Conservation (phyloP, 2,888 invertebrate genomes). For the Cryptops parisi region DNA sequence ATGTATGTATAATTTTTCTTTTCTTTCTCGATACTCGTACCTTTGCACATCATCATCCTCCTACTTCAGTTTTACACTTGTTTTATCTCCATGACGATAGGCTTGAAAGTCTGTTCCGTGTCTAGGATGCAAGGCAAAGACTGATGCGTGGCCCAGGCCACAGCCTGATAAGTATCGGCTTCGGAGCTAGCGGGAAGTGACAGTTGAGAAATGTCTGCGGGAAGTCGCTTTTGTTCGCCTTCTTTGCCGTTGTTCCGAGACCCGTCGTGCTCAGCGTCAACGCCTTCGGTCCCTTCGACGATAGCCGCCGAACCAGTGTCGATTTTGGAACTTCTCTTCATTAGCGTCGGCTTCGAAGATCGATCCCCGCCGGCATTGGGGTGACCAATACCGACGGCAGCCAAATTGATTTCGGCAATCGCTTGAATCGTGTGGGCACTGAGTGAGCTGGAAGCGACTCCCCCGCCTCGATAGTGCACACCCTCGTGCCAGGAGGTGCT, state of each 20-base stretch:
- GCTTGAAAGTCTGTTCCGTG: background rate
- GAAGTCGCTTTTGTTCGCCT: background rate
- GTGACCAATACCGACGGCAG: background rate
- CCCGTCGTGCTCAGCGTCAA: background rate
- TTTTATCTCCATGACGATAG: background rate
- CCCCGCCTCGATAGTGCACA: background rate
- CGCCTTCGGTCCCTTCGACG: background rate
- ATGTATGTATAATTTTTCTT: too few relatives aligned
- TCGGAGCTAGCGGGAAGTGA: background rate
- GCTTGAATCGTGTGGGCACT: background rate
- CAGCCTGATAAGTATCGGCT: background rate
- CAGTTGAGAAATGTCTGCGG: background rate
- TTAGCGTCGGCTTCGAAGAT: background rate
- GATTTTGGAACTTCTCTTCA: background rate
- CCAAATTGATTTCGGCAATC: background rate
- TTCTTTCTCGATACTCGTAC: too few relatives aligned
- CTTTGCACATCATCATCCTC: too few relatives aligned
- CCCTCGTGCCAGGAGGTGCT: slow-evolving; percentile 3
- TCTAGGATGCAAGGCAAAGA: slow-evolving; percentile 13
- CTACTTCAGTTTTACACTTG: too few relatives aligned
- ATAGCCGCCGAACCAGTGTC: background rate
- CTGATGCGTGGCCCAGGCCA: slow-evolving; percentile 12
- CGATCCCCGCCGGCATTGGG: background rate
- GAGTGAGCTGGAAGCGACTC: background rate
- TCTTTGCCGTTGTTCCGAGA: background rate